Evolutionary conservation across 2,888 invertebrate genomes (phyloP), one percentile per base, ranked within the genome.

Genomic region (Tetragnatha montana): DNA sequence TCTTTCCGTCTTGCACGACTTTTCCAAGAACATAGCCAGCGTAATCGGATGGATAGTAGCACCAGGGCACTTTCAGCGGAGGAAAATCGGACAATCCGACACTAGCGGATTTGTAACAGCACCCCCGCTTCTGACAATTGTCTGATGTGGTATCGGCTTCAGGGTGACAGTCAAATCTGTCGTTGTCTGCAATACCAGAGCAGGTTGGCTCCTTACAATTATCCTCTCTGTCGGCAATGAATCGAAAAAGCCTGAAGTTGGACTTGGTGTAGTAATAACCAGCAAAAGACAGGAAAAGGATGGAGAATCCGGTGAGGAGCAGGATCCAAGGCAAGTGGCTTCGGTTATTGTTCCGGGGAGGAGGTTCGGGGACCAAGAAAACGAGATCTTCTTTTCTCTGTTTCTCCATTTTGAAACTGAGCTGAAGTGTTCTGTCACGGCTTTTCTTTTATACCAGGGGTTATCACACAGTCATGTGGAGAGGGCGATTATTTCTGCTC

Each of bases 121-220:
- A 91, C 17, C 90, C 90, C 6, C 91, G 73, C 35, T 76, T 60
- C n/a, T 80, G 14, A 76, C 91, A 91, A 8, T 51, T 47, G 14
- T 70, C 21, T 79, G 90, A 75, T 0, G 71, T 71, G 47, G 74
- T 81, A 17, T 74, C 73, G 12, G 70, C 68, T 47, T 91, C 91
- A 12, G 91, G 91, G 75, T 82, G 86, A 74, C 91, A 91, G 49
- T 91, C 91, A 78, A 91, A 88, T 74, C 88, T 91, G 17, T 91
- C 82, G 6, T 86, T n/a, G 71, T 91, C 76, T 17, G 90, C 50
- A 68, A 91, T 81, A n/a, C 22, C 68, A n/a, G 78, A 22, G 74
- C 91, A 91, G 0, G 50, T 17, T 19, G 89, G 91, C 4, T 60
- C 35, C 35, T 19, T 7, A 19, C 47, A 49, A 8, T 76, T 10